Evolutionary conservation across 2,797 vertebrate genomes (phyloP), one percentile per base, ranked within the genome.

Genomic region (Manis crassicaudata): DNA sequence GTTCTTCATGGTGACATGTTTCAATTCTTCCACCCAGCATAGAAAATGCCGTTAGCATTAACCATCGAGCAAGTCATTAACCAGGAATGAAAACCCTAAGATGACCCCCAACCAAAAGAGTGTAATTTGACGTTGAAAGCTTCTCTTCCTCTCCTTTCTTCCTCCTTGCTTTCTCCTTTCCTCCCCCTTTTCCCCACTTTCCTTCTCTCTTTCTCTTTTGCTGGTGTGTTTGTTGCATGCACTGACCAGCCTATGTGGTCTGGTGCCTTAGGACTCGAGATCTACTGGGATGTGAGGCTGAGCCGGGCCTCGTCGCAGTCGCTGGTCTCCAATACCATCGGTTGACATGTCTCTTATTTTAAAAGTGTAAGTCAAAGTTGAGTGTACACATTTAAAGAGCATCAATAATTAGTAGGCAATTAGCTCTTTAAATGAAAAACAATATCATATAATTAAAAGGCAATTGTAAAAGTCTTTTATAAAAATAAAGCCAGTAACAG

Each of bases 361-460:
- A 97, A 98, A 96, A 96, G 7, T 10, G 90, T 93, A 75, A 97
- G 82, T 2, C 96, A 95, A 96, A 97, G 84, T 23, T 7, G 70
- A 93, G 96, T 70, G 50, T 1, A 87, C 17, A 92, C 88, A 73
- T 43, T 13, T 87, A 83, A 80, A 82, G 52, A 29, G 81, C 88
- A 91, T 94, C n/a, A 72, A 67, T 73, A 77, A 96, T 52, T 81
- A 83, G 35, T 3, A 60, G 37, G 32, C 84, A 95, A 92, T 84
- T 32, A n/a, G 65, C 6, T 77, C 0, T 35, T 37, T 80, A 83
- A 95, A 62, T 50, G 81, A 46, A 97, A 95, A 96, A 96, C 3
- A 76, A 70, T 79, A 54, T 32, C 80, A 46, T 52, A 17, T 50
- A 50, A 96, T 84, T 93, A 85, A 96, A 93, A 82, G 37, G 27